Conservation (phyloP, 2,888 invertebrate species). For the Lycophotia porphyrea region DNA sequence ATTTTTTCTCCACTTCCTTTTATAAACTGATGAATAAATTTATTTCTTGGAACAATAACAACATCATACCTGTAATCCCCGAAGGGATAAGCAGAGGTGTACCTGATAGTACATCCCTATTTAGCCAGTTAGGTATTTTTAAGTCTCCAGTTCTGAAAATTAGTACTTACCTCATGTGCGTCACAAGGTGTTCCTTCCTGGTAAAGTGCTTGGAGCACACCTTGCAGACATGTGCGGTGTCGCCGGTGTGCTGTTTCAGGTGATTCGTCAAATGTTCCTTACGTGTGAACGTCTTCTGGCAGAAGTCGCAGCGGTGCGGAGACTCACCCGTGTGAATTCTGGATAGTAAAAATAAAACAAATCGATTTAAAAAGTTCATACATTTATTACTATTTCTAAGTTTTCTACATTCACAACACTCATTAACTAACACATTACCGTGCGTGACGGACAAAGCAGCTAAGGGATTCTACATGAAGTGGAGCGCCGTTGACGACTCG, state of each 20-base stretch:
- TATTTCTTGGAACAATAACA: too few relatives aligned
- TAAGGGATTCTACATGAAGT: slow-evolving; percentile 33
- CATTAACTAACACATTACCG: slow-evolving; percentile 25
- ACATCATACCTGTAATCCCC: too few relatives aligned
- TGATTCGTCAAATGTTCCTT: slow-evolving; percentile 93
- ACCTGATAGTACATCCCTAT: too few relatives aligned
- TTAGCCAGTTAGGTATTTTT: not conserved
- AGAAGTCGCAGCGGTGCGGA: slow-evolving; percentile 94
- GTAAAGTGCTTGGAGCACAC: slow-evolving; percentile 94
- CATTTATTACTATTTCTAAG: not conserved
- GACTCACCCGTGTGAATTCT: slow-evolving; percentile 92
- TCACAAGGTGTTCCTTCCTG: slow-evolving; percentile 93
- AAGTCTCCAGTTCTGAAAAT: not conserved
- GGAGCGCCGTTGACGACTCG: not conserved
- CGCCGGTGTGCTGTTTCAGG: slow-evolving; percentile 93
- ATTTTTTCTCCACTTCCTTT: not conserved
- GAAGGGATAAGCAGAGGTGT: too few relatives aligned
- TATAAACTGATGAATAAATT: too few relatives aligned
- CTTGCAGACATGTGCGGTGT: slow-evolving; percentile 93
- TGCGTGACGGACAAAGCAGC: slow-evolving; percentile 37
- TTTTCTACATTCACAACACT: slow-evolving; percentile 28
- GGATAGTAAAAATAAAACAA: slow-evolving; percentile 18
- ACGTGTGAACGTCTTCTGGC: slow-evolving; percentile 93
- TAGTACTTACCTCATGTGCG: slow-evolving; percentile 92
- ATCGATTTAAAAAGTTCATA: not conserved